Evolutionary conservation across 1,140 invertebrate genomes (phyloP).

Genomic region (Polypedilum pembai): DNA sequence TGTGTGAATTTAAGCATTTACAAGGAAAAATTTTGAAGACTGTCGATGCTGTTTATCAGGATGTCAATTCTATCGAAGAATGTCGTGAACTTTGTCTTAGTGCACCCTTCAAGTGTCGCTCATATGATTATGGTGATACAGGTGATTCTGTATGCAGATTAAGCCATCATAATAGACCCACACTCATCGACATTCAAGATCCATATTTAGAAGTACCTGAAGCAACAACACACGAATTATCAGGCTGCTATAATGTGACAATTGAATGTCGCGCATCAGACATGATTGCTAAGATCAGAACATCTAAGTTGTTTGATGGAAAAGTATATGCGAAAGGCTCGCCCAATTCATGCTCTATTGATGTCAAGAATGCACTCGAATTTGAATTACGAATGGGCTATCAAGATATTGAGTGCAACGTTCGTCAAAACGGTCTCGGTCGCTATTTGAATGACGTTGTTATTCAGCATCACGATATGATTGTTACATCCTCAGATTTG

Average conservation of each 20-base stretch:
- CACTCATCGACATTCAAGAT: constrained; percentile 80
- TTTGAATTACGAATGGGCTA: constrained; percentile 84
- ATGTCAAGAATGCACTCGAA: constrained; percentile 74
- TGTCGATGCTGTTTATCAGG: constrained; percentile 86
- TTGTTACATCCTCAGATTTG: constrained; percentile 87
- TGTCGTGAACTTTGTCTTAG: constrained; percentile 81
- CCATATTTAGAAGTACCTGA: constrained; percentile 83
- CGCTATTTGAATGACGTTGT: constrained; percentile 82
- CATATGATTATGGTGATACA: constrained; percentile 87
- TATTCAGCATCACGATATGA: constrained; percentile 90
- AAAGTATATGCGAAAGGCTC: constrained; percentile 91
- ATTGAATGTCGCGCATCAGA: constrained; percentile 85
- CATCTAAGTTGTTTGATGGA: constrained; percentile 85
- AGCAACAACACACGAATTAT: constrained; percentile 82
- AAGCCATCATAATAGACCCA: constrained; percentile 81
- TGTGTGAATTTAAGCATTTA: constrained; percentile 88
- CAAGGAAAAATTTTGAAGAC: constrained; percentile 83
- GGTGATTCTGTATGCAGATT: constrained; percentile 85
- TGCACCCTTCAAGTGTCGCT: constrained; percentile 82
- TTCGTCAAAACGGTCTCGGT: constrained; percentile 75
- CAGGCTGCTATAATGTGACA: constrained; percentile 89
- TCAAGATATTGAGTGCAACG: constrained; percentile 83
- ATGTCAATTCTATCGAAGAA: constrained; percentile 76
- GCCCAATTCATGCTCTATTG: constrained; percentile 85
- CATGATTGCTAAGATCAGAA: constrained; percentile 87